These are phyloP conservation scores for Hylaeus anthracinus DNA, from an alignment of 1,140 invertebrate genomes.

Conservation along the genomic window DNA sequence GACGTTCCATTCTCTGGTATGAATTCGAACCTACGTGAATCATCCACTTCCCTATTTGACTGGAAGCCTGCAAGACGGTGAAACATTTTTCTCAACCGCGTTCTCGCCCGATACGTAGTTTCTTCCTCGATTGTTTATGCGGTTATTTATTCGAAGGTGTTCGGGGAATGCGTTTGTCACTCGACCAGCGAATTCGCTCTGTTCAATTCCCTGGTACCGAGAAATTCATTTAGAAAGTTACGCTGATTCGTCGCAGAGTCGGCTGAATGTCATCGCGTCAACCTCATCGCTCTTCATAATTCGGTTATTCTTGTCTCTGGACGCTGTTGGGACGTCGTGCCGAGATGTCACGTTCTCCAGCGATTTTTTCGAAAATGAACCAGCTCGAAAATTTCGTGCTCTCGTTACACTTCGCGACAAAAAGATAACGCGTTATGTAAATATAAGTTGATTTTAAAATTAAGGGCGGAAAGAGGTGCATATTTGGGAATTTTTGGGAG, in stretches of 20 bases:
- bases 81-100: not conserved
- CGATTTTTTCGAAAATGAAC: too few relatives aligned
- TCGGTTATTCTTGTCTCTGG: not conserved
- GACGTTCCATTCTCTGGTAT: not conserved
- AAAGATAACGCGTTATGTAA: too few relatives aligned
- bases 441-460: too few relatives aligned
- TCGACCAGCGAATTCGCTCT: not conserved
- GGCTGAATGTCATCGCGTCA: not conserved
- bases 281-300: not conserved
- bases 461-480: too few relatives aligned
- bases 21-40: slow-evolving; percentile 5
- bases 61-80: not conserved
- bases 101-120: not conserved
- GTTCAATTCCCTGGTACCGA: not conserved
- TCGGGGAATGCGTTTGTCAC: slow-evolving; percentile 25
- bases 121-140: not conserved
- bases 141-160: not conserved
- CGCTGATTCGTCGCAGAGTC: not conserved
- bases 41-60: not conserved
- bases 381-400: too few relatives aligned
- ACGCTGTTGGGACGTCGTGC: too few relatives aligned
- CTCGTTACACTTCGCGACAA: too few relatives aligned
- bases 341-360: too few relatives aligned
- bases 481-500: too few relatives aligned
- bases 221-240: slow-evolving; percentile 15